Base-by-base conservation (phyloP, 1,140 invertebrate species). In the Onthophagus taurus region DNA sequence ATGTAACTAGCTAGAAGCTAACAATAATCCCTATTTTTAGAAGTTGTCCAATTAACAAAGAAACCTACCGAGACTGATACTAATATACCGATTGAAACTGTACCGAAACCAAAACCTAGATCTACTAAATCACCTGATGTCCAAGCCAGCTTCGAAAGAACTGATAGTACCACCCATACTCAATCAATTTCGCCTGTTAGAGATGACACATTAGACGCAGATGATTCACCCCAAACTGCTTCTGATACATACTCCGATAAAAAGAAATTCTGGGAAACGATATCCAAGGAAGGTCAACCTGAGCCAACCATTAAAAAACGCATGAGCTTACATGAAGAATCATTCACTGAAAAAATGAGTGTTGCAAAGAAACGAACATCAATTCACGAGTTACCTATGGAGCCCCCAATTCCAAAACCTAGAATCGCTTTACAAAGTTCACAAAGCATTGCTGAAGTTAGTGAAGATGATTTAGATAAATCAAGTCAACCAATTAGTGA, bases 261-360 rank as follows among this genome's bases (percentile, higher is more conserved):
- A 42, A 70, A 68, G 47, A 65, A 66, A 48, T 72, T 72, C 51
- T 72, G 70, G 70, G 70, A 72, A 54, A 64, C 44, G 14, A 54
- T 64, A 6, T 45, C 50, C 16, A 54, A 54, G 45, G 54, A 61
- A 31, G 16, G 30, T 2, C 29, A 45, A 26, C 29, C 36, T 2
- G 43, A 45, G 31, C 50, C 36, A 23, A 21, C 20, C 7, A 47
- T 45, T 5, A 50, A 54, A 34, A 63, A 61, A 49, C 47, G 51
- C 11, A 52, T 53, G 45, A 61, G 53, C 31, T 44, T 60, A 38
- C 47, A 53, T 12, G 58, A 62, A 49, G 26, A 53, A 13, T 42
- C 43, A 5, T 21, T 21, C 13, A 14, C 36, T 0, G 57, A 61
- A 43, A 57, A 53, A 44, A 29, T 45, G 23, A 37, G 45, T n/a